These are phyloP conservation scores for Drosophila anceps DNA, from an alignment of 2,888 invertebrate genomes.

Conservation along the genomic window DNA sequence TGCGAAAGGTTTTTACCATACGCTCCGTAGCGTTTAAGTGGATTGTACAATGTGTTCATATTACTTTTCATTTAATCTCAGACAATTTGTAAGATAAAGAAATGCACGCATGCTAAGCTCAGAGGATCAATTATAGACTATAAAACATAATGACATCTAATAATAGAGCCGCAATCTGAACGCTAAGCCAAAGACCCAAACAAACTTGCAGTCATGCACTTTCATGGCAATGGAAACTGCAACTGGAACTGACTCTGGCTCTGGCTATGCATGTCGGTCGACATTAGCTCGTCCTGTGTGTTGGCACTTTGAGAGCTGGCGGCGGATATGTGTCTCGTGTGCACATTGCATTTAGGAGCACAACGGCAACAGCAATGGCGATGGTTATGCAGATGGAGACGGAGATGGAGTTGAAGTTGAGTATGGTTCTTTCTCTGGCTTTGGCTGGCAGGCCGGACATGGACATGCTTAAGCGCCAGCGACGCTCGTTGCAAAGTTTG, in stretches of 20 bases:
- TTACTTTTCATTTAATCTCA: slow-evolving; percentile 80
- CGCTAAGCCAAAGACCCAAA: slow-evolving; percentile 52
- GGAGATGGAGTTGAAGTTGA: slow-evolving; percentile 6
- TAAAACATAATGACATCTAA: slow-evolving; percentile 85
- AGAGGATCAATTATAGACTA: slow-evolving; percentile 83
- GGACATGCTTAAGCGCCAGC: slow-evolving; percentile 81
- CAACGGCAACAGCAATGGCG: slow-evolving; percentile 8
- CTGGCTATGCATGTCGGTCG: slow-evolving; percentile 61
- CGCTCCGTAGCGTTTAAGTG: slow-evolving; percentile 44
- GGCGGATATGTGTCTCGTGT: slow-evolving; percentile 62
- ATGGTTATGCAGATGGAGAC: slow-evolving; percentile 21
- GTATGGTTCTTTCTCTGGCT: slow-evolving; percentile 9
- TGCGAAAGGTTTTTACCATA: slow-evolving; percentile 21
- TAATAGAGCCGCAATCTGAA: slow-evolving; percentile 83
- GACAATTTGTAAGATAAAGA: slow-evolving; percentile 78
- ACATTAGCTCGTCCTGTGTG: slow-evolving; percentile 61
- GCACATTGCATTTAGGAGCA: slow-evolving; percentile 56
- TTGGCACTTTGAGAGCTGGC: slow-evolving; percentile 17
- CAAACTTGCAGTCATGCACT: slow-evolving; percentile 15
- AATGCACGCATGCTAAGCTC: slow-evolving; percentile 74
- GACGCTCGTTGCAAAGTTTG: slow-evolving; percentile 36
- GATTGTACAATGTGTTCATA: slow-evolving; percentile 53
- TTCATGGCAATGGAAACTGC: slow-evolving; percentile 12
- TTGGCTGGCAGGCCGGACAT: slow-evolving; percentile 66
- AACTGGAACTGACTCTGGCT: slow-evolving; percentile 1